A percentile compares a stretch with the other conserved stretches of the same genome.
phyloP scores from a whole-genome alignment of 1,140 invertebrate species.

The Diorhabda elongata region DNA sequence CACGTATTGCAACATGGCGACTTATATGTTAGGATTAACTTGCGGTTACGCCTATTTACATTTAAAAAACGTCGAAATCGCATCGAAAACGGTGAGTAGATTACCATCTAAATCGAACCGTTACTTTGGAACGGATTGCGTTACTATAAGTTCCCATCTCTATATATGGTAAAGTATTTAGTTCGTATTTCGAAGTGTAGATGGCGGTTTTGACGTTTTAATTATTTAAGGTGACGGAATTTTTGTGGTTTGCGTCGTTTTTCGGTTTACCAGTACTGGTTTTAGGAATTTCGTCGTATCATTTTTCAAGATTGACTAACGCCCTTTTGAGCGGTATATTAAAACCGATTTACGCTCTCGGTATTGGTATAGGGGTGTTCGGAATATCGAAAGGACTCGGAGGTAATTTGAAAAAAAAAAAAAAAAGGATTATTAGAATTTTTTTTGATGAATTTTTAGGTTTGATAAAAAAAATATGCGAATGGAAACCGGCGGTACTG shows the following conservation, averaged over 20 bases:
- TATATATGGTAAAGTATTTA: no score
- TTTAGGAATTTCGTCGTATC: constrained; percentile 14
- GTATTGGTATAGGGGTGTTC: constrained; percentile 32
- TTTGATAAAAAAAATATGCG: constrained; percentile 25
- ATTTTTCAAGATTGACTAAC: constrained; percentile 18
- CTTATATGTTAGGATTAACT: constrained; percentile 31
- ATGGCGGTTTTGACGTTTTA: no score
- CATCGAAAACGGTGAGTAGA: constrained; percentile 22
- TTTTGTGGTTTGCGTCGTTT: constrained; percentile 16
- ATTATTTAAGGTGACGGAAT: not conserved
- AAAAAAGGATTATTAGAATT: no score
- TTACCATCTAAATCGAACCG: not conserved
- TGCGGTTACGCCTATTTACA: constrained; percentile 28
- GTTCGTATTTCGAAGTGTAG: no score
- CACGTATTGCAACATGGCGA: constrained; percentile 28
- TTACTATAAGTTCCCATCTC: not conserved
- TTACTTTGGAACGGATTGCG: not conserved
- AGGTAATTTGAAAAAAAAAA: not conserved
- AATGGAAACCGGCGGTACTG: constrained; percentile 30
- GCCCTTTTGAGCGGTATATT: constrained; percentile 26
- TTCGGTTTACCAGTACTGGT: constrained; percentile 21
- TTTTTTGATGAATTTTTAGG: constrained; percentile 17
- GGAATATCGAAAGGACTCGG: constrained; percentile 25
- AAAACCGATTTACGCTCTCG: constrained; percentile 30
- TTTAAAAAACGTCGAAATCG: constrained; percentile 17